Conservation (phyloP, 1,140 invertebrate genomes). For the Zaprionus davidi region DNA sequence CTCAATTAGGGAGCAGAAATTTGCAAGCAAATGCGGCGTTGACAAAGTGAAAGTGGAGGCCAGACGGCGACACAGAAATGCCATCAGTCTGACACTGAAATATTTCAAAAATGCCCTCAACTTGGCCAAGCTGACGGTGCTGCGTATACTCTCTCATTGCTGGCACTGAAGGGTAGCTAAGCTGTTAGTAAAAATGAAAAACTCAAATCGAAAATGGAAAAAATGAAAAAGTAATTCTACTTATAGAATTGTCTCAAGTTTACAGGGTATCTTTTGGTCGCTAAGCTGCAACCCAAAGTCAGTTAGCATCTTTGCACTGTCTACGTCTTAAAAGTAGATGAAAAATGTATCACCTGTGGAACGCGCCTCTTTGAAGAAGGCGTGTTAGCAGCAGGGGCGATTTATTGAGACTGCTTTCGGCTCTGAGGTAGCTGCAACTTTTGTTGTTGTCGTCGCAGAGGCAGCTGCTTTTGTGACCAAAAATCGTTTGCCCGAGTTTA, state of each 20-base stretch:
- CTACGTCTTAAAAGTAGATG: conserved; percentile 41
- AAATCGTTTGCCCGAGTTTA: conserved; percentile 45
- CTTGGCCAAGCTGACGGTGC: conserved; percentile 29
- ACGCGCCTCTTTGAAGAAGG: conserved; percentile 41
- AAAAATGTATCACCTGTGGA: conserved; percentile 57
- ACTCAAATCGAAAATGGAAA: not conserved
- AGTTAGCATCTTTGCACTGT: conserved; percentile 48
- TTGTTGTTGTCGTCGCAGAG: no score
- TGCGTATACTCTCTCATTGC: conserved; percentile 7
- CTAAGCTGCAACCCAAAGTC: no score
- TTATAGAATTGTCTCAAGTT: no score
- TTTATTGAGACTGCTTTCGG: conserved; percentile 50
- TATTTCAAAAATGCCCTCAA: conserved; percentile 50
- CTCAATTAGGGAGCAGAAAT: conserved; percentile 39
- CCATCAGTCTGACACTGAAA: conserved; percentile 57
- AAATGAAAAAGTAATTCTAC: no score
- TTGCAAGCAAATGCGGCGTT: conserved; percentile 48
- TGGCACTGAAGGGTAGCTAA: not conserved
- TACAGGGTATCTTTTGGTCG: conserved; percentile 5
- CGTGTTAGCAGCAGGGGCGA: conserved; percentile 34
- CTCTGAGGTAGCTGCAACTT: not conserved
- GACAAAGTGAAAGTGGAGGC: conserved; percentile 58
- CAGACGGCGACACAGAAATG: conserved; percentile 42
- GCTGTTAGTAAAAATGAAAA: not conserved
- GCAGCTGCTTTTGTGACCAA: conserved; percentile 39